phyloP scores from a whole-genome alignment of 2,113 vertebrate genomes.

The Chauna torquata region DNA sequence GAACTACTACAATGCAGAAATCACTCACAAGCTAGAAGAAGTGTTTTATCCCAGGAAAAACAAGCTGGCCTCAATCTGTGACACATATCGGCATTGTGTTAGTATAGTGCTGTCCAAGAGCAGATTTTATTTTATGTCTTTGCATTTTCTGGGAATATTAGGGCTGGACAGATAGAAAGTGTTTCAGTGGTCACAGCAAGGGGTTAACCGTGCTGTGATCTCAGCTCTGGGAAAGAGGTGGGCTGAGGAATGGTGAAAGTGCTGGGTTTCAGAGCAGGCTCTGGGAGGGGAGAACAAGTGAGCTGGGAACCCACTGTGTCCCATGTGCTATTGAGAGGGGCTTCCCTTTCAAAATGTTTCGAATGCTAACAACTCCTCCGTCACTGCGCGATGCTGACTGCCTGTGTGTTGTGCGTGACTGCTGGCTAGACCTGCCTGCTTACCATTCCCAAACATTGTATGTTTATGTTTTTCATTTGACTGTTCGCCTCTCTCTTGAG shows the following conservation, averaged over 20 bases:
- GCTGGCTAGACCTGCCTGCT: neutral
- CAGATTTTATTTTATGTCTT: neutral
- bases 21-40: neutral
- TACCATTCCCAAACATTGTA: accelerated
- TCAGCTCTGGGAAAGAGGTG: neutral
- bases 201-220: neutral
- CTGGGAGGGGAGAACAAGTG: neutral
- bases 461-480: neutral
- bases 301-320: neutral
- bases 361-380: neutral
- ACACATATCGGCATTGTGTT: neutral
- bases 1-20: slow-evolving; percentile 18
- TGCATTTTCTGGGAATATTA: neutral
- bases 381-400: neutral
- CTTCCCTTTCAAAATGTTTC: neutral
- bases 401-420: neutral
- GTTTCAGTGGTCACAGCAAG: neutral
- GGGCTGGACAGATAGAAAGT: neutral
- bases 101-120: neutral
- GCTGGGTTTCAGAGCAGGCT: neutral
- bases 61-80: neutral
- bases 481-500: neutral
- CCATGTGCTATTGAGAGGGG: accelerated
- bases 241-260: neutral
- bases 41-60: neutral